phyloP scores from a whole-genome alignment of 2,797 vertebrate species.

The Urophycis tenuis region DNA sequence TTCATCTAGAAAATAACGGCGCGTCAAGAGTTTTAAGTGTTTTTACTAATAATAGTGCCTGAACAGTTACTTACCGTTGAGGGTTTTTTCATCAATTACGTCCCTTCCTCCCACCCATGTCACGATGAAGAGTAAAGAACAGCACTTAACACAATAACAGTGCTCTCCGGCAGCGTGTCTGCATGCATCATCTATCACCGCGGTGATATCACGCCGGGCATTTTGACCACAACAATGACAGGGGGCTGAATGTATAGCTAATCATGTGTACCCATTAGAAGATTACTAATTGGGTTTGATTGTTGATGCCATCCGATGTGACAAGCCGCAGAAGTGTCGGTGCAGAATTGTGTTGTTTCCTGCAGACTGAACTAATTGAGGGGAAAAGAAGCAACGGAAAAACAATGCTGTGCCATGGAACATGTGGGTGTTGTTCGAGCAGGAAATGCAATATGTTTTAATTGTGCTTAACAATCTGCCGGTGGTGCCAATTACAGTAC shows the following conservation, averaged over 20 bases:
- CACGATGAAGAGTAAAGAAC: slow-evolving; percentile 27
- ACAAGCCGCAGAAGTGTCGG: not conserved
- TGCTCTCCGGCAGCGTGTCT: slow-evolving; percentile 40
- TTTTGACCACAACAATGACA: not conserved
- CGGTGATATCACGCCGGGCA: not conserved
- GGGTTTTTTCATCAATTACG: slow-evolving; percentile 47
- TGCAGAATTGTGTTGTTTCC: not conserved
- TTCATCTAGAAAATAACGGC: not conserved
- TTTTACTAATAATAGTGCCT: slow-evolving; percentile 26
- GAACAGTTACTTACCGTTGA: slow-evolving; percentile 28
- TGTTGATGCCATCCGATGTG: not conserved
- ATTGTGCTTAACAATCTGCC: slow-evolving; percentile 1
- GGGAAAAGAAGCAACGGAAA: not conserved
- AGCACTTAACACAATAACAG: slow-evolving; percentile 28
- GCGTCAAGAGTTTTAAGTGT: not conserved
- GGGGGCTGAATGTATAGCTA: not conserved
- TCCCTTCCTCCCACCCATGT: slow-evolving; percentile 33
- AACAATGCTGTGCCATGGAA: not conserved
- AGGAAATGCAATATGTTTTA: not conserved
- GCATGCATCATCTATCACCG: slow-evolving; percentile 30
- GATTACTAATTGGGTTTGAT: not conserved
- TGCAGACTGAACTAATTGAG: not conserved
- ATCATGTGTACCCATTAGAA: not conserved
- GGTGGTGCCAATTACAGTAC: not conserved
- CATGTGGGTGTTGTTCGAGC: not conserved